Percentiles rank a stretch among this genome's conserved stretches.
Conservation (phyloP, 2,888 invertebrate genomes). For the Poecilus cupreus region DNA sequence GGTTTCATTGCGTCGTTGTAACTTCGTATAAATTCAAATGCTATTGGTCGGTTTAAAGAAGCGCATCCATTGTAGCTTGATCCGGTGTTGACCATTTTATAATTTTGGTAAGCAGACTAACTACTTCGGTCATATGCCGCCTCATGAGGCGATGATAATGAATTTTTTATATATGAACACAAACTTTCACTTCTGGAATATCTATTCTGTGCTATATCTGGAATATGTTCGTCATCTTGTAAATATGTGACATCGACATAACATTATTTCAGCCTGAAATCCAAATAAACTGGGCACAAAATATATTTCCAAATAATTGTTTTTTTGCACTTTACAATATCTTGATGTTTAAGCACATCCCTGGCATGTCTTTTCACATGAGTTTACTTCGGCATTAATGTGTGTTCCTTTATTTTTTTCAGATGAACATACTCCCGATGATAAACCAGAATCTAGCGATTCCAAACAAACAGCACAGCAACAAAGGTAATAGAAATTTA, state of each 20-base stretch:
- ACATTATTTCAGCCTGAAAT: constrained; percentile 39
- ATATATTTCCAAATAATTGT: constrained; percentile 35
- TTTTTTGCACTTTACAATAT: constrained; percentile 50
- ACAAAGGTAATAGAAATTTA: constrained; percentile 28
- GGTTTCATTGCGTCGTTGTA: too few relatives aligned
- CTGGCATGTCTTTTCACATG: constrained; percentile 15
- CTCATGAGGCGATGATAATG: too few relatives aligned
- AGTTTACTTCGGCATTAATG: background rate
- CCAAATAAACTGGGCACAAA: constrained; percentile 28
- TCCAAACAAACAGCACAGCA: background rate
- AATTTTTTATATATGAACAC: too few relatives aligned
- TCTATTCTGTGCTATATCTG: background rate
- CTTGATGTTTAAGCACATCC: constrained; percentile 49
- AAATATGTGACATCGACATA: background rate
- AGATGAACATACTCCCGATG: constrained; percentile 44
- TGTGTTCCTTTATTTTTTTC: constrained; percentile 25
- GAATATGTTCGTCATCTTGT: constrained; percentile 4
- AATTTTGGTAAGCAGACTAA: too few relatives aligned
- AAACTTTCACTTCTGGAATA: too few relatives aligned
- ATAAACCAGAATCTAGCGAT: constrained; percentile 45
- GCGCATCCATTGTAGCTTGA: too few relatives aligned
- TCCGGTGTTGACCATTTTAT: too few relatives aligned
- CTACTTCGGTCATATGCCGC: too few relatives aligned
- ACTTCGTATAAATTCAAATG: too few relatives aligned
- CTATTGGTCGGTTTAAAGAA: too few relatives aligned